Evolutionary conservation across 1,140 invertebrate species (phyloP).

Genomic region (Zaprionus capensis): DNA sequence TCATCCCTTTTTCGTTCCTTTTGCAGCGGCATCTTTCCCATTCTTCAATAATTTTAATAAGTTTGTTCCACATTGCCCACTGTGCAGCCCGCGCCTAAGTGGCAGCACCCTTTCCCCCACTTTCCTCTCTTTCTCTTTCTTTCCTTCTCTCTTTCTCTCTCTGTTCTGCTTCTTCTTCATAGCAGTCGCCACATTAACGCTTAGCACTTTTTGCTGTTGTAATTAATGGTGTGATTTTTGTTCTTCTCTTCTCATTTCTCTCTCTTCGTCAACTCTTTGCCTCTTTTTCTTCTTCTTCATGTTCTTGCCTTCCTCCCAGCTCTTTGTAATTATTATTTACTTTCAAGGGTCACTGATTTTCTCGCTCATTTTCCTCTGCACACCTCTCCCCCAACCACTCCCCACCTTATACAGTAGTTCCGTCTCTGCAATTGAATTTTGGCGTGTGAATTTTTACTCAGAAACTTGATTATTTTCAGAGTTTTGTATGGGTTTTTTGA

Average conservation of each 20-base stretch:
- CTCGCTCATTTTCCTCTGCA: constrained; percentile 30
- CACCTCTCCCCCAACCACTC: not conserved
- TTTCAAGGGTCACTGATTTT: constrained; percentile 61
- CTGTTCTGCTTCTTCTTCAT: not conserved
- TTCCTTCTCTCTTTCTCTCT: not conserved
- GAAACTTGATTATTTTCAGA: constrained; percentile 10
- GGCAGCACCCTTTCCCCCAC: not conserved
- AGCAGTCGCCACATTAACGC: constrained; percentile 45
- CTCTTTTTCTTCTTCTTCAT: constrained; percentile 19
- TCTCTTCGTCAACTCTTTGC: constrained; percentile 30
- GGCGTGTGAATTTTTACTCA: constrained; percentile 46
- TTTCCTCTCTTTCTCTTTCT: not conserved
- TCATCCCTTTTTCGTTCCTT: not conserved
- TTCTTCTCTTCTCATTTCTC: not conserved
- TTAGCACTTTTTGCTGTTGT: constrained; percentile 39
- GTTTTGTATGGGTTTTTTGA: constrained; percentile 10
- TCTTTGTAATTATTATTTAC: constrained; percentile 56
- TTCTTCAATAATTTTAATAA: constrained; percentile 58
- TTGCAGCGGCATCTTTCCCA: not conserved
- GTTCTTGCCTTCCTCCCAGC: not conserved
- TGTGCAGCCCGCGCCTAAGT: constrained; percentile 23
- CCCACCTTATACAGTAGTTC: not conserved
- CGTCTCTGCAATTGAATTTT: constrained; percentile 43
- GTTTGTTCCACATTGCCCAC: constrained; percentile 53
- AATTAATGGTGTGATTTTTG: constrained; percentile 47